Evolutionary conservation across 1,140 invertebrate genomes (phyloP).

Genomic region (Dendrolimus punctatus): DNA sequence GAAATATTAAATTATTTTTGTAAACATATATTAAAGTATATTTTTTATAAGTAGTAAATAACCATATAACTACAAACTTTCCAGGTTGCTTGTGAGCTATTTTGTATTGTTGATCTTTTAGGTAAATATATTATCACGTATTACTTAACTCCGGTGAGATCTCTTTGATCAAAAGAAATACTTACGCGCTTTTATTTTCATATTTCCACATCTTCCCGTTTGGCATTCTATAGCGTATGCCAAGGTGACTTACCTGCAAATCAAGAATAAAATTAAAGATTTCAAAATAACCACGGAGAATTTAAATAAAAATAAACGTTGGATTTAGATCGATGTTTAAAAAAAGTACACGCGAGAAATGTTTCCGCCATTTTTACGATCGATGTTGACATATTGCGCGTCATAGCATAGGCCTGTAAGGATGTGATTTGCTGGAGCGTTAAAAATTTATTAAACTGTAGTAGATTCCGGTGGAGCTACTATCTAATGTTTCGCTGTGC

Average conservation of each 20-base stretch:
- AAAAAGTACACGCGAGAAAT: neutral
- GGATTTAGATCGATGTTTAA: neutral
- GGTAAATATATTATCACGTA: constrained; percentile 1
- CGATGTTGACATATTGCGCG: neutral
- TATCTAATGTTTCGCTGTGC: too few relatives aligned
- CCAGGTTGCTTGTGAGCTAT: too few relatives aligned
- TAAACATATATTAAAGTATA: too few relatives aligned
- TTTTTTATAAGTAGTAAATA: too few relatives aligned
- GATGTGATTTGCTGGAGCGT: too few relatives aligned
- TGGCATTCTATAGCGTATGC: constrained; percentile 15
- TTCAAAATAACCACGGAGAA: neutral
- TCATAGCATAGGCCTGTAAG: neutral
- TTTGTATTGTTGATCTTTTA: neutral
- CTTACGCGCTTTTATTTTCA: constrained; percentile 20
- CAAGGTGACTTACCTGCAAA: constrained; percentile 55
- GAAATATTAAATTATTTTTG: too few relatives aligned
- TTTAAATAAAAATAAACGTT: neutral
- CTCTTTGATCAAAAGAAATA: constrained; percentile 13
- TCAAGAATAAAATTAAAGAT: constrained; percentile 20
- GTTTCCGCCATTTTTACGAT: constrained; percentile 1
- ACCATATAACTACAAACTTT: too few relatives aligned
- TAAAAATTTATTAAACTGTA: too few relatives aligned
- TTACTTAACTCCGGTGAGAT: neutral
- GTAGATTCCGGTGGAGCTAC: too few relatives aligned
- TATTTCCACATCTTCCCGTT: constrained; percentile 11